These are phyloP conservation scores for Pristionchus arcanus DNA, from an alignment of 2,888 invertebrate genomes.

Conservation along the genomic window DNA sequence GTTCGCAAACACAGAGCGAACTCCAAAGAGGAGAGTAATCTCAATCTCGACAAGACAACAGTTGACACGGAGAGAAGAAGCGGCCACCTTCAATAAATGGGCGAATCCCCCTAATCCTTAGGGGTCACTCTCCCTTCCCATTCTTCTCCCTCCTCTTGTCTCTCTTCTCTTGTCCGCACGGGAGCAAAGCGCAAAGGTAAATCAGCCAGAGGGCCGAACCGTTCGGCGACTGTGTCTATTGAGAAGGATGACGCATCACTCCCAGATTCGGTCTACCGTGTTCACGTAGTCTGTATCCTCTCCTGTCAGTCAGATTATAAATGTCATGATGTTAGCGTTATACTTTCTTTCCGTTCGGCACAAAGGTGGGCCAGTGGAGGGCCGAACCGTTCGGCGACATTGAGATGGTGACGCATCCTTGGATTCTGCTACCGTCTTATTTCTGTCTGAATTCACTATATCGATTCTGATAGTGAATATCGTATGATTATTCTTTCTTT, in stretches of 20 bases:
- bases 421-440: not conserved
- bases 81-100: not conserved
- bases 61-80: constrained; percentile 44
- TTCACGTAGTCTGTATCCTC: too few relatives aligned
- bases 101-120: not conserved
- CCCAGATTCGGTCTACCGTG: not conserved
- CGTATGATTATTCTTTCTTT: too few relatives aligned
- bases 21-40: constrained; percentile 17
- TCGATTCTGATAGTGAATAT: too few relatives aligned
- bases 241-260: not conserved
- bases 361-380: too few relatives aligned
- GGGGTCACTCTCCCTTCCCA: constrained; percentile 9
- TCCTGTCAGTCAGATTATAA: too few relatives aligned
- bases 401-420: too few relatives aligned
- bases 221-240: constrained; percentile 33
- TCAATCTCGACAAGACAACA: constrained; percentile 43
- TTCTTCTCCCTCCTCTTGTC: constrained; percentile 42
- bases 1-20: not conserved
- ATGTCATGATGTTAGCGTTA: too few relatives aligned
- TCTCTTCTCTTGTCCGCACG: constrained; percentile 13
- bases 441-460: too few relatives aligned
- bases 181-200: constrained; percentile 46
- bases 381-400: too few relatives aligned
- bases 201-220: not conserved
- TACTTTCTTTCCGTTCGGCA: too few relatives aligned